Base-by-base conservation (phyloP, 2,113 vertebrate genomes). In the Saccopteryx bilineata region DNA sequence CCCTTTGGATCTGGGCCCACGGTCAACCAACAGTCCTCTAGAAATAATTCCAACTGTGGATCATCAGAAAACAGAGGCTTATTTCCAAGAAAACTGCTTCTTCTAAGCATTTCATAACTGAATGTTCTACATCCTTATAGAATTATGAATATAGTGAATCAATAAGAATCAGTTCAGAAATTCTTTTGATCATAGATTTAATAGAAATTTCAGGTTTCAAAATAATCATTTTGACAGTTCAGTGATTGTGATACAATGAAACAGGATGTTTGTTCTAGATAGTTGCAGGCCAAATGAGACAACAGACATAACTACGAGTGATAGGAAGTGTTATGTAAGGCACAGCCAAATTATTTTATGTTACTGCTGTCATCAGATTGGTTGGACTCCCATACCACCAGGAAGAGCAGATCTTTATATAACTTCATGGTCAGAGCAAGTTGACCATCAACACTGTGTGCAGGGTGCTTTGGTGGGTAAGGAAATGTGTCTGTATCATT, bases 21-120 rank as follows among this genome's bases (percentile, higher is more conserved):
- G 0, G 98, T 98, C 82, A 95, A 96, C 98, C 98, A 98, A 10
- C 98, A 98, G 15, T 97, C 87, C 79, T 97, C 68, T 33, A 99
- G 69, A 54, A 97, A 94, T 24, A 98, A 85, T 54, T 98, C 98
- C 58, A 98, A 52, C 93, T 96, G 96, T 1, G 66, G 60, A 58
- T 98, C 98, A 88, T 97, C 60, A 61, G 97, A 98, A 52, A 96
- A 84, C 11, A 98, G 83, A 39, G 98, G 95, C 79, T 98, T 97
- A 46, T 95, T 95, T 98, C 96, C 91, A 98, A 98, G 93, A 98
- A 98, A 66, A 98, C 39, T 39, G 39, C 48, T 0, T 98, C 98
- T n/a, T 39, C 83, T 71, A 98, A 93, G 58, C 98, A 98, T 88
- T 97, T 98, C 26, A 96, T 81, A 26, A 98, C 98, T 58, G 98